phyloP scores from a whole-genome alignment of 2,113 vertebrate genomes.

The Phalacrocorax aristotelis region DNA sequence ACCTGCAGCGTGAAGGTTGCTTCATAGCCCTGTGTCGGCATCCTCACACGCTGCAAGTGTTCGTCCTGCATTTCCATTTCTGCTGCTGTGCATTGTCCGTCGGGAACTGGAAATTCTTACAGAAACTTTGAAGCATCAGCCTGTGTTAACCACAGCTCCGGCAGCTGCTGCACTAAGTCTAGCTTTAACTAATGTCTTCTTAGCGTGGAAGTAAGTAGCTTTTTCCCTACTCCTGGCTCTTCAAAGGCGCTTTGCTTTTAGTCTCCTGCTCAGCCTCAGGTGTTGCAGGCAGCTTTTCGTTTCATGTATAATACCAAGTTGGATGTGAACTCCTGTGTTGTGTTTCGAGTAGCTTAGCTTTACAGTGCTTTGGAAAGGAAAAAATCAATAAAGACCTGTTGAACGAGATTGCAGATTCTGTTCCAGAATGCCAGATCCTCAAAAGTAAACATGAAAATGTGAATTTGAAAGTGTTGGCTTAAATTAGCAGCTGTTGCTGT shows the following conservation, averaged over 20 bases:
- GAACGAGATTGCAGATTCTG: background rate
- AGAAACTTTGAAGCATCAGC: background rate
- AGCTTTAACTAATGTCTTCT: background rate
- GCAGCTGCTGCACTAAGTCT: background rate
- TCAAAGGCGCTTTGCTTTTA: background rate
- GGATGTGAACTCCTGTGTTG: background rate
- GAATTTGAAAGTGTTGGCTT: background rate
- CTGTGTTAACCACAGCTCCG: background rate
- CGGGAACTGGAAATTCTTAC: background rate
- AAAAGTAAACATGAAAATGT: background rate
- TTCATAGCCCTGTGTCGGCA: background rate
- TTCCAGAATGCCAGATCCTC: background rate
- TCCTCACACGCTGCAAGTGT: background rate
- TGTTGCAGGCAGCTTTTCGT: background rate
- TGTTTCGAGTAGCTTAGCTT: background rate
- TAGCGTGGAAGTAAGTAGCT: background rate
- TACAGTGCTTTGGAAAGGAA: background rate
- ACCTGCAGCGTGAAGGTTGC: background rate
- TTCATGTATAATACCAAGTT: background rate
- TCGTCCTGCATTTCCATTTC: background rate
- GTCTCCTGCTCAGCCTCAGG: background rate
- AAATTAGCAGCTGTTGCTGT: background rate
- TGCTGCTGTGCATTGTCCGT: background rate
- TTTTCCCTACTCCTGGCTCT: background rate
- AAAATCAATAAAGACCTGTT: background rate